Conservation (phyloP, 2,113 vertebrate genomes). For the Terrapene triunguis region DNA sequence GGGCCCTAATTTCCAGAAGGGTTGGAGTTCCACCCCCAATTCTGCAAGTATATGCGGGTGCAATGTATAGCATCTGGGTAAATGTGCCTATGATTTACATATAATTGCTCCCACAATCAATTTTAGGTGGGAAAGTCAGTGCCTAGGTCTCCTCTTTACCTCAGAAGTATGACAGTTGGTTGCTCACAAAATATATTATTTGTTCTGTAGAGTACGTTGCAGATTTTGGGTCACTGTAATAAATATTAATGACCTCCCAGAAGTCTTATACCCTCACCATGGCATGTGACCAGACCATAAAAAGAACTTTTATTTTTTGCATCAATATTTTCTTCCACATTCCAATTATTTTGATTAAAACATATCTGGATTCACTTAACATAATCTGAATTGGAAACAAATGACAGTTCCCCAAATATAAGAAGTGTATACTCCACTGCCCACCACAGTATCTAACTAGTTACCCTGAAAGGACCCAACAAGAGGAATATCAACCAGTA, state of each 20-base stretch:
- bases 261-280: not conserved
- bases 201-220: not conserved
- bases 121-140: fast-evolving
- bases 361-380: not conserved
- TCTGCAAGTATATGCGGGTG: fast-evolving
- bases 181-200: not conserved
- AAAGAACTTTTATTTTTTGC: fast-evolving
- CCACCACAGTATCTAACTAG: not conserved
- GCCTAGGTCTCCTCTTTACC: not conserved
- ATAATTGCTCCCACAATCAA: not conserved
- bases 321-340: fast-evolving
- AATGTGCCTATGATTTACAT: not conserved
- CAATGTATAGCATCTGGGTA: not conserved
- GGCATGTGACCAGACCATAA: not conserved
- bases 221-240: not conserved
- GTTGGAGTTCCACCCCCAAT: not conserved
- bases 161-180: fast-evolving
- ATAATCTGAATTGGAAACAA: not conserved
- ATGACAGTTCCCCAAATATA: not conserved
- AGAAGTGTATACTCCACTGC: fast-evolving
- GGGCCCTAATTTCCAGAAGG: not conserved
- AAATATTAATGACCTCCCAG: not conserved
- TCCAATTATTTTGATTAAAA: fast-evolving
- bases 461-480: not conserved
- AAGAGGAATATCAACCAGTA: not conserved